These are phyloP conservation scores for Delichon dasypus DNA, from an alignment of 2,797 vertebrate species.

Conservation along the genomic window DNA sequence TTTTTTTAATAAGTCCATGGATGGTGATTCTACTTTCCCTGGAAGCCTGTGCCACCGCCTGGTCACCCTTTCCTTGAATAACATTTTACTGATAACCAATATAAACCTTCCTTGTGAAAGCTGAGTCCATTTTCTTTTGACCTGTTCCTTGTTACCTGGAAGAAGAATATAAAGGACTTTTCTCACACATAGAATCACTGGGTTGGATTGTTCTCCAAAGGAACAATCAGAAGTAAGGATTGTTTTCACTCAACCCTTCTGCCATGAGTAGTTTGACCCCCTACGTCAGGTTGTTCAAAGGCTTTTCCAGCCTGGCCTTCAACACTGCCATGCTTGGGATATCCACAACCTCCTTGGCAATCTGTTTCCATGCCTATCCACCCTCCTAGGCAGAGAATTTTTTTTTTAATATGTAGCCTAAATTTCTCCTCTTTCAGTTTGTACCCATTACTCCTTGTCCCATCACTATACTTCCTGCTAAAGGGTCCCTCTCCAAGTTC, in stretches of 20 bases:
- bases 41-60: background rate
- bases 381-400: background rate
- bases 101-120: background rate
- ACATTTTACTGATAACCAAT: background rate
- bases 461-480: background rate
- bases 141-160: background rate
- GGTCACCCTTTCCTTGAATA: background rate
- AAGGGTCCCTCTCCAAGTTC: background rate
- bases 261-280: background rate
- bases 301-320: background rate
- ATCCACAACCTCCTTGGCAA: background rate
- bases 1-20: background rate
- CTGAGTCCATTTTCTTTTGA: background rate
- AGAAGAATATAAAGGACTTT: background rate
- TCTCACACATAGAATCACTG: background rate
- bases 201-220: too few relatives aligned
- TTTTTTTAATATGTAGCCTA: background rate
- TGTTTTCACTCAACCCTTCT: background rate
- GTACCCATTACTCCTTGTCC: background rate
- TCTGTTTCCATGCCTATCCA: background rate
- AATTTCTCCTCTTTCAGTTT: background rate
- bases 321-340: rapidly evolving
- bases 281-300: background rate
- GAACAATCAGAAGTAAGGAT: background rate
- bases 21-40: background rate